Conservation (phyloP, 2,113 vertebrate species). For the Antechinus flavipes region DNA sequence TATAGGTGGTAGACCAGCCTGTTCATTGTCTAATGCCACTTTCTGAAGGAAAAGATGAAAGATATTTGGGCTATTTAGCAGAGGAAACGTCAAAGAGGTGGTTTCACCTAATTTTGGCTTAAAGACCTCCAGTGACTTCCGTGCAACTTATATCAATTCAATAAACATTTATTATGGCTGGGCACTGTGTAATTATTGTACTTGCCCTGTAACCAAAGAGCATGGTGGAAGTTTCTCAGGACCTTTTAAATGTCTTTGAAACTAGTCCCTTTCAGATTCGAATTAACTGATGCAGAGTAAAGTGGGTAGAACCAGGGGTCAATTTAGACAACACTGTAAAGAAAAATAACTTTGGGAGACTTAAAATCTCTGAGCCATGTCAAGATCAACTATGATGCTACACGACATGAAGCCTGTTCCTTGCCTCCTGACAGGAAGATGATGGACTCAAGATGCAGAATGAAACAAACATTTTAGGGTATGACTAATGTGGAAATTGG, state of each 20-base stretch:
- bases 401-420: not conserved
- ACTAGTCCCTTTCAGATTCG: not conserved
- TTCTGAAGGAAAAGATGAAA: not conserved
- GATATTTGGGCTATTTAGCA: not conserved
- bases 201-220: not conserved
- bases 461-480: not conserved
- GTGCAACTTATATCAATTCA: not conserved
- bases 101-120: not conserved
- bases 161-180: not conserved
- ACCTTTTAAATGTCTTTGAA: not conserved
- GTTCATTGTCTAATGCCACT: too few species aligned
- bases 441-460: not conserved
- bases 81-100: not conserved
- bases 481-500: not conserved
- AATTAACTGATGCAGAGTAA: not conserved
- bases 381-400: not conserved
- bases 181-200: not conserved
- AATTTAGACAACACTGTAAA: not conserved
- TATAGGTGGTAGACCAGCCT: too few species aligned
- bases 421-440: not conserved
- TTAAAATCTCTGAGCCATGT: not conserved
- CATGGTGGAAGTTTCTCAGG: not conserved
- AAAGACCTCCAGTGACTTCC: not conserved
- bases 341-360: not conserved
- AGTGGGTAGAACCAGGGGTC: not conserved